Evolutionary conservation across 2,113 vertebrate genomes (phyloP).

Genomic region (Bambusicola thoracicus): DNA sequence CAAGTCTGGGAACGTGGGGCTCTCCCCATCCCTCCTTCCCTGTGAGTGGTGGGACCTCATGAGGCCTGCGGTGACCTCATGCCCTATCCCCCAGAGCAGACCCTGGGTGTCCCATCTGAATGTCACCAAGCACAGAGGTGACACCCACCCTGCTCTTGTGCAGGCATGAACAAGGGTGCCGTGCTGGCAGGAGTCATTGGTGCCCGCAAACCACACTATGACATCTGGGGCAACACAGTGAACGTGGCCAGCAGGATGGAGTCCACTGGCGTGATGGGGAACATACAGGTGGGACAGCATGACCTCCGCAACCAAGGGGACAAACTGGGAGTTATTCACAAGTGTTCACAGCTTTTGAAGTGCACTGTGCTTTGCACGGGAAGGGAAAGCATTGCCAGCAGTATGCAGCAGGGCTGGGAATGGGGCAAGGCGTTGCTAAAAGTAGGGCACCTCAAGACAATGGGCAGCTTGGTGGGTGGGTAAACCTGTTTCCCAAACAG

Average conservation of each 20-base stretch:
- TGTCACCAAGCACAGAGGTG: neutral
- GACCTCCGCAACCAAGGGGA: rapidly evolving
- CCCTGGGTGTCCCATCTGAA: rapidly evolving
- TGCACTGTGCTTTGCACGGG: neutral
- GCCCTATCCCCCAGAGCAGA: neutral
- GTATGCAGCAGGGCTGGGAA: rapidly evolving
- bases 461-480: neutral
- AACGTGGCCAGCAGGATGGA: constrained; percentile 98
- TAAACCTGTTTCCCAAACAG: neutral
- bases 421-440: neutral
- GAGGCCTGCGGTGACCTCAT: neutral
- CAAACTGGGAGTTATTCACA: rapidly evolving
- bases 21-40: neutral
- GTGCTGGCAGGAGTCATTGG: constrained; percentile 95
- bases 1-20: constrained; percentile 40
- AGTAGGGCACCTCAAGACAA: neutral
- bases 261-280: constrained; percentile 94
- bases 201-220: constrained; percentile 94
- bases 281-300: constrained; percentile 83
- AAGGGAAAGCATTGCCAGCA: neutral
- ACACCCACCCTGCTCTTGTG: rapidly evolving
- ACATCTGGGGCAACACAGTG: constrained; percentile 98
- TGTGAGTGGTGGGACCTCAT: rapidly evolving
- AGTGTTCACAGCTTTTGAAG: neutral
- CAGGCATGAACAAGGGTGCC: constrained; percentile 94